These are phyloP conservation scores for Prietella phreatophila DNA, from an alignment of 2,113 vertebrate species.

Conservation along the genomic window DNA sequence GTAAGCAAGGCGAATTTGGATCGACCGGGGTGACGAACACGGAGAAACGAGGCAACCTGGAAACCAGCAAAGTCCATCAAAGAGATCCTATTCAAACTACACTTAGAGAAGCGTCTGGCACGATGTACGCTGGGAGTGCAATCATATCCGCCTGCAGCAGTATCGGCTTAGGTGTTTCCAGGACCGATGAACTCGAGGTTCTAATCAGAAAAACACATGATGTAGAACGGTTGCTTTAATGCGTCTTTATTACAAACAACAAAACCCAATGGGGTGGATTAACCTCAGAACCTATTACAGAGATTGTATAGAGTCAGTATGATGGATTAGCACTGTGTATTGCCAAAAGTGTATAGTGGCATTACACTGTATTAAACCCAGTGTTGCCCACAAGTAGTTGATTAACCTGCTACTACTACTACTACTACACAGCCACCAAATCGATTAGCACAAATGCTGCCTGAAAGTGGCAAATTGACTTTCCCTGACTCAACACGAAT, in stretches of 20 bases:
- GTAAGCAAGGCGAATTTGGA: not conserved
- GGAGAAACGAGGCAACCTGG: not conserved
- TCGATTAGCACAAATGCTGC: not conserved
- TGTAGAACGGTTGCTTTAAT: conserved; percentile 8
- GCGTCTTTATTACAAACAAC: conserved; percentile 25
- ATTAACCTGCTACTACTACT: not conserved
- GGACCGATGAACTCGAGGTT: not conserved
- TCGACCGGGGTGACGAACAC: not conserved
- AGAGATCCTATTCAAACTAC: conserved; percentile 6
- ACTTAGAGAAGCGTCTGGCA: conserved; percentile 6
- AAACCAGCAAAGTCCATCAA: conserved; percentile 1
- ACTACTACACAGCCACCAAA: not conserved
- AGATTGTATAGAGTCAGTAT: conserved; percentile 1
- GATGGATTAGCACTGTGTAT: not conserved
- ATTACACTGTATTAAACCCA: conserved; percentile 4
- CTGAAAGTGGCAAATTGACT: not conserved
- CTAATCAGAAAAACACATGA: conserved; percentile 27
- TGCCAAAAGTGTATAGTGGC: not conserved
- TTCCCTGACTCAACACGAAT: not conserved
- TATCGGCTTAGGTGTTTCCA: conserved; percentile 44
- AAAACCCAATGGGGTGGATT: not conserved
- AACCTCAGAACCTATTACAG: conserved; percentile 14
- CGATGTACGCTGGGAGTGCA: conserved; percentile 22
- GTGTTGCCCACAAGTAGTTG: not conserved
- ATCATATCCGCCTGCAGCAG: conserved; percentile 42